Base-by-base conservation (phyloP, 2,888 invertebrate species). In the Hoplodrina blanda region DNA sequence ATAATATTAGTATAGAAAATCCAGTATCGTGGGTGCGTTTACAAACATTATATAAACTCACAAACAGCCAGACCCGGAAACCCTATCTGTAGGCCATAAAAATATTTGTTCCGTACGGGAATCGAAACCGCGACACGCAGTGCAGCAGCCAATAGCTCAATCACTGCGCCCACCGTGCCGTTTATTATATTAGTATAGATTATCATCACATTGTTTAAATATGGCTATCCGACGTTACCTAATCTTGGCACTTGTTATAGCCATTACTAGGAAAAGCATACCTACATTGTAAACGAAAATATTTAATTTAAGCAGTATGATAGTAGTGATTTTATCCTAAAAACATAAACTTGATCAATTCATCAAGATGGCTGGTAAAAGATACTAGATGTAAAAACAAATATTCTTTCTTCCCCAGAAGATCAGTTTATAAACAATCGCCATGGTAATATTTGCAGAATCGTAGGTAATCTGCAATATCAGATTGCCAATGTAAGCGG, bases 341-440 rank as follows among this genome's bases (percentile, higher is more conserved):
- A 49, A 33, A 41, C 25, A 52, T 30, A 6, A 52, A 13, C 15
- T 53, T 66, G 13, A 10, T 44, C 20, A 13, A 33, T 37, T 44
- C 15, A 3, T 13, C 10, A 30, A 17, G 65, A 66, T n/a, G 13
- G 4, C 15, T 37, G 30, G 13, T 56, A 30, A 30, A 60, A 17
- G 49, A 30, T 56, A 25, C 37, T 17, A n/a, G 30, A 33, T 33
- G 7, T 49, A 33, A n/a, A 52, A 71, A 50, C 33, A 61, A 46
- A 50, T 6, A n/a, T 49, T 17, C n/a, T 60, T 41, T 17, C n/a
- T 60, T 44, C 10, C 41, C 17, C 49, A 11, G 19, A 52, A 11
- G 69, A 59, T 15, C 20, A 44, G 59, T 77, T 77, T 61, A 62
- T 76, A 77, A 70, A 52, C 44, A 46, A 41, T 19, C 5, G 11